Percentiles rank a stretch among this genome's conserved stretches.
Conservation (phyloP, 2,113 vertebrate genomes). For the Pachypanchax playfairii region DNA sequence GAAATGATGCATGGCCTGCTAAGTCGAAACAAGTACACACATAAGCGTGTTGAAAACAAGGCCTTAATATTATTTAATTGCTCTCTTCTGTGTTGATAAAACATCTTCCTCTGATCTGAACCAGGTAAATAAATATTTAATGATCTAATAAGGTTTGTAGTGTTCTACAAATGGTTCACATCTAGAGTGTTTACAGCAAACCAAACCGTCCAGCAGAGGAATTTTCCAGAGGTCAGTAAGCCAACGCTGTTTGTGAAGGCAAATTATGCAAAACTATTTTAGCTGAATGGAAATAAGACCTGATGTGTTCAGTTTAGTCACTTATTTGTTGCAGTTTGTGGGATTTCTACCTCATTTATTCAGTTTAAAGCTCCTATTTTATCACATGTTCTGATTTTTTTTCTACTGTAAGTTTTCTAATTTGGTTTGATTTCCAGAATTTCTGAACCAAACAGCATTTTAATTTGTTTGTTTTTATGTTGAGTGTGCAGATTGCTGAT, state of each 20-base stretch:
- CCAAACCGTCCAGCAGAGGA: not conserved
- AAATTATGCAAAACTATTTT: slow-evolving; percentile 58
- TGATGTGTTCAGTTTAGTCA: slow-evolving; percentile 20
- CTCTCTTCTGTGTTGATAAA: slow-evolving; percentile 43
- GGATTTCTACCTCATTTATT: not conserved
- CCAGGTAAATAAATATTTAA: not conserved
- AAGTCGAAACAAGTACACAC: not conserved
- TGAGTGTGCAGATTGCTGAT: no score
- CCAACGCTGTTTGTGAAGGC: slow-evolving; percentile 21
- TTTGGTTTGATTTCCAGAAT: no score
- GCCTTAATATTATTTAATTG: slow-evolving; percentile 6
- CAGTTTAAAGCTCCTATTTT: not conserved
- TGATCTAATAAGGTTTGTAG: not conserved
- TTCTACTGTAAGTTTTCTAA: no score
- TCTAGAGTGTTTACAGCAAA: slow-evolving; percentile 16
- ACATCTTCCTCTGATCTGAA: not conserved
- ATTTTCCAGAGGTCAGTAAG: slow-evolving; percentile 23
- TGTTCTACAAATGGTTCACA: not conserved
- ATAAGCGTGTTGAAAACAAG: not conserved
- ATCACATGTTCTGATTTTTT: no score
- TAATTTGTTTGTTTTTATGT: not conserved
- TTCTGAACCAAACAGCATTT: not conserved
- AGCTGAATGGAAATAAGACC: slow-evolving; percentile 49
- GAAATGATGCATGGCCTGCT: not conserved
- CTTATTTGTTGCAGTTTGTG: slow-evolving; percentile 3